These are phyloP conservation scores for Pristionchus mayeri DNA, from an alignment of 2,888 invertebrate species.

Conservation along the genomic window DNA sequence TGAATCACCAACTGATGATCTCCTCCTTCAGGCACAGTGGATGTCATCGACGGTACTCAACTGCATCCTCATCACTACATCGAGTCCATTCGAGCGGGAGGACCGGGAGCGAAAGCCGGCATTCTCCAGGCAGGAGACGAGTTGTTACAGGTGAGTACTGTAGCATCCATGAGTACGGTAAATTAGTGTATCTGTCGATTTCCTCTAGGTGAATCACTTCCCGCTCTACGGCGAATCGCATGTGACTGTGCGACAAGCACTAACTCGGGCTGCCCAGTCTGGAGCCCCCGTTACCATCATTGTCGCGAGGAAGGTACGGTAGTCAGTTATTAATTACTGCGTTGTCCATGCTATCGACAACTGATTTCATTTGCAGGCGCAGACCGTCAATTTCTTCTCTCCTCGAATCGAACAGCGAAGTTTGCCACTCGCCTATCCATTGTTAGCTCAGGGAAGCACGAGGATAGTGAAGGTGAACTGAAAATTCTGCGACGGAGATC, in stretches of 20 bases:
- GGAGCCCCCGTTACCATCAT: constrained; percentile 67
- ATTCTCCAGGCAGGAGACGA: constrained; percentile 94
- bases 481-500: background rate
- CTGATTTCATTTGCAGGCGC: constrained; percentile 41
- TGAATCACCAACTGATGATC: background rate
- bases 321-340: background rate
- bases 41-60: constrained; percentile 96
- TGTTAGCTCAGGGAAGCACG: constrained; percentile 69
- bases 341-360: background rate
- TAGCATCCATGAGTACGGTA: constrained; percentile 36
- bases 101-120: constrained; percentile 94
- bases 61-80: constrained; percentile 99
- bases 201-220: constrained; percentile 89
- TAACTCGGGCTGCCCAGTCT: constrained; percentile 81
- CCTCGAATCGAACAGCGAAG: constrained; percentile 49
- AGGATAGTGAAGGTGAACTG: constrained; percentile 66
- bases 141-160: constrained; percentile 85
- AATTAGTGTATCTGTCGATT: background rate
- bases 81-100: constrained; percentile 91
- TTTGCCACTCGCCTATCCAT: constrained; percentile 70
- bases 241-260: constrained; percentile 91
- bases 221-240: constrained; percentile 92
- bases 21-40: constrained; percentile 86
- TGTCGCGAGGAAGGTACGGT: constrained; percentile 59
- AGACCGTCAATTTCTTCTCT: constrained; percentile 39